Evolutionary conservation across 1,140 invertebrate genomes (phyloP).

Genomic region (Parasteatoda tepidariorum): DNA sequence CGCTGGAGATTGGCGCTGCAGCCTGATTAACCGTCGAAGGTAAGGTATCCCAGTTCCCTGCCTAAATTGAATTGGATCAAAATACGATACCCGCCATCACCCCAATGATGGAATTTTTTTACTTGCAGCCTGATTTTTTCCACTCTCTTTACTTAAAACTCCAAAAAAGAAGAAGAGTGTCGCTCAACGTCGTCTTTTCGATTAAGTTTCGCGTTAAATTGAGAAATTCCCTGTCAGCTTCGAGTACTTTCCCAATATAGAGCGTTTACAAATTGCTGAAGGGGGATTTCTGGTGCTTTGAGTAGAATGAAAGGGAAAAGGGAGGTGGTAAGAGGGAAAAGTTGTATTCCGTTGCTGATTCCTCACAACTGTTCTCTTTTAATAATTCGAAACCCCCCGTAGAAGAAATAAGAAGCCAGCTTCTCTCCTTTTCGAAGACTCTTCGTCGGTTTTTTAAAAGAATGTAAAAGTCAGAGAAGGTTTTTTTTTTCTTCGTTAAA

Average conservation of each 20-base stretch:
- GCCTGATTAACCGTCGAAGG: slow-evolving; percentile 39
- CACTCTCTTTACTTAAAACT: too few species aligned
- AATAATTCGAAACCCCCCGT: too few species aligned
- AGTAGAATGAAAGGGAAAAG: not conserved
- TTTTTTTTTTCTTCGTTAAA: too few species aligned
- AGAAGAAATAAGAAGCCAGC: too few species aligned
- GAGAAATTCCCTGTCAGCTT: slow-evolving; percentile 56
- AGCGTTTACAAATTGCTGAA: slow-evolving; percentile 29
- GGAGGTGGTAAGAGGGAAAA: too few species aligned
- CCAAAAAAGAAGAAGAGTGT: slow-evolving; percentile 1
- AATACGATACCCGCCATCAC: slow-evolving; percentile 50
- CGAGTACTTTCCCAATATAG: slow-evolving; percentile 18
- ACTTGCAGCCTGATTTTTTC: too few species aligned
- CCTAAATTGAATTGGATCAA: slow-evolving; percentile 59
- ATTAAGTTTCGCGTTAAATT: slow-evolving; percentile 59
- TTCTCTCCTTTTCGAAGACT: too few species aligned
- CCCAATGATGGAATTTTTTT: slow-evolving; percentile 38
- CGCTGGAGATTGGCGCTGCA: slow-evolving; percentile 36
- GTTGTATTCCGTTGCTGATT: too few species aligned
- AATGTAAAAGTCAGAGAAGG: too few species aligned
- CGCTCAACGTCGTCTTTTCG: slow-evolving; percentile 37
- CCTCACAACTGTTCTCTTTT: not conserved
- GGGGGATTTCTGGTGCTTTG: not conserved
- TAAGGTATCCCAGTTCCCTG: not conserved
- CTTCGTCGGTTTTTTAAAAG: too few species aligned